Base-by-base conservation (phyloP, 2,113 vertebrate genomes). In the Rhodinocichla rosea region DNA sequence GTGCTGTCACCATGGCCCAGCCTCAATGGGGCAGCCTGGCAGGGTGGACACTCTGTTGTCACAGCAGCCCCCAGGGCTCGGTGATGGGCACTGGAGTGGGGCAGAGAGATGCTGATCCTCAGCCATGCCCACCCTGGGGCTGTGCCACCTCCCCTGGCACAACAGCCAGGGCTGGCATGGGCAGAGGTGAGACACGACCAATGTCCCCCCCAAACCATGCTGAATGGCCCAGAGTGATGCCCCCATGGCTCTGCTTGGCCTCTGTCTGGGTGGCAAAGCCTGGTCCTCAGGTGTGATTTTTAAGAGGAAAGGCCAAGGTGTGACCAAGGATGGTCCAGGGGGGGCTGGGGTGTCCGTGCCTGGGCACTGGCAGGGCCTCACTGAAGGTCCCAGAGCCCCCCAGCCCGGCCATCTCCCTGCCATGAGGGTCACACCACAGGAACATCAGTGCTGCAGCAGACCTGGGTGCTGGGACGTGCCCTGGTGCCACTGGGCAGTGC, bases 1-100 rank as follows among this genome's bases (percentile, higher is more conserved):
- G 9, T 1, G 0, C 68, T 4, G 7, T 56, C 74, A 22, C 52
- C 2, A 0, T 4, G 5, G 49, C 20, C n/a, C 20, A 13, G 50
- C 42, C 32, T 57, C 7, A 32, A 7, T 2, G 15, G 50, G 27
- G 17, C 91, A 64, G 73, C 20, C 13, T 37, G 40, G 40, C 4
- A 6, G 23, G 26, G 21, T 68, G 83, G 68, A 15, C 53, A 52
- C 40, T 39, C 23, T 7, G 10, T 32, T 70, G 74, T 74, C 8
- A 5, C 47, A 56, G 40, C 37, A 47, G 63, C 3, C 2, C n/a
- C 35, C 30, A 3, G 35, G 53, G 17, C 79, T 0, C 0, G 49
- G 16, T 77, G 52, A 19, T 42, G n/a, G 56, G 32, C 13, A 1
- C n/a, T 1, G 0, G 64, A 52, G 21, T 5, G 15, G 60, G 60